Conservation (phyloP, 1,140 invertebrate genomes). For the Gerris buenoi region DNA sequence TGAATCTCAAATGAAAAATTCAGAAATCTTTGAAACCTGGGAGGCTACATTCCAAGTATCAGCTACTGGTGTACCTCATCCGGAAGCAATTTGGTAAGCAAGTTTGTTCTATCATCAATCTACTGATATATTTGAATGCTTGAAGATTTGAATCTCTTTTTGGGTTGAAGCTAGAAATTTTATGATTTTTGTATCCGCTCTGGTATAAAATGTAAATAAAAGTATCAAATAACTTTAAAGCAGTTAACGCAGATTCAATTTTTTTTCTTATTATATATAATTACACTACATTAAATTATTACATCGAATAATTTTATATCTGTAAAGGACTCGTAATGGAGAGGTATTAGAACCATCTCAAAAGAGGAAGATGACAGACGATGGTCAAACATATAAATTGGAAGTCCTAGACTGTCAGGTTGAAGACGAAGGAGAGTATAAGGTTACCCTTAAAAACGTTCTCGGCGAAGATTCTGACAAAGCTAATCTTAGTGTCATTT, state of each 20-base stretch:
- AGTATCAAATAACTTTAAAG: too few relatives aligned
- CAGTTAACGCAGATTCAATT: too few relatives aligned
- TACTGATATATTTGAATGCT: too few relatives aligned
- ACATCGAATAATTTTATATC: too few relatives aligned
- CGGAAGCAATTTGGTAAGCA: slow-evolving; percentile 53
- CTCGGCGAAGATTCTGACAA: slow-evolving; percentile 53
- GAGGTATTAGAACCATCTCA: not conserved
- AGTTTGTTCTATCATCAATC: too few relatives aligned
- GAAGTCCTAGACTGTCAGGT: slow-evolving; percentile 47
- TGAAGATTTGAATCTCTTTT: too few relatives aligned
- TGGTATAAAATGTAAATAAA: too few relatives aligned
- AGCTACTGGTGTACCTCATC: slow-evolving; percentile 53
- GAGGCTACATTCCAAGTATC: slow-evolving; percentile 52
- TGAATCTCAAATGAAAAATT: slow-evolving; percentile 53
- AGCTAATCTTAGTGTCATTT: slow-evolving; percentile 50
- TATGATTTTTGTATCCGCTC: too few relatives aligned
- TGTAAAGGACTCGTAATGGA: not conserved
- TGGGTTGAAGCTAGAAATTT: too few relatives aligned
- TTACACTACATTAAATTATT: too few relatives aligned
- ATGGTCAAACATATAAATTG: slow-evolving; percentile 55
- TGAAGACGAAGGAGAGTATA: slow-evolving; percentile 59
- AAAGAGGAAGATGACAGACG: slow-evolving; percentile 38
- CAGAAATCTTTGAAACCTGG: slow-evolving; percentile 57
- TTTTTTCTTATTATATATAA: too few relatives aligned
- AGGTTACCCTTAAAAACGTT: slow-evolving; percentile 55